Base-by-base conservation (phyloP, 2,113 vertebrate species). In the Dicaeum eximium region DNA sequence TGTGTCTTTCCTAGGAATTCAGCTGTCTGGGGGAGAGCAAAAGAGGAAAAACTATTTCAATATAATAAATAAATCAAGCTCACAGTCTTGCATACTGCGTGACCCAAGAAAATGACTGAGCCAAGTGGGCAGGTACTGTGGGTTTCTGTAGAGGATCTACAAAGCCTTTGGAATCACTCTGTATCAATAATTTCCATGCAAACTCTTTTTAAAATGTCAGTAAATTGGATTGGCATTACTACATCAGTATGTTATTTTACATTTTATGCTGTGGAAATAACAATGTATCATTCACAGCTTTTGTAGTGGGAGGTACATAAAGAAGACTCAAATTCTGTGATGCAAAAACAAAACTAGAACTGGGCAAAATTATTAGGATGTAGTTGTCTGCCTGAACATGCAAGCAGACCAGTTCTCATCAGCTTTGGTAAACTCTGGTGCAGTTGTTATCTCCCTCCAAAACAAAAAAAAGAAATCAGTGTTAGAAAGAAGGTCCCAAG, bases 101-200 rank as follows among this genome's bases (percentile, higher is more conserved):
- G 37, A 81, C 8, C 13, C 2, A 10, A 91, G 57, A 40, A 79
- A 87, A 71, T 27, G 15, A 56, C 27, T 64, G 56, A 73, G 38
- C 6, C 44, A 81, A 83, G 22, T 0, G 0, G 4, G 40, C 10
- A 81, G 25, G n/a, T 80, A 28, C 13, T 57, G 6, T 4, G 5
- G 4, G 5, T 44, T 91, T 60, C 62, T 82, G 23, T 7, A 64
- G 35, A 47, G 13, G 21, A 79, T 24, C 24, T 67, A 66, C 27
- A 86, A 73, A 93, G 10, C 13, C 40, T 81, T 84, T 72, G 37
- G n/a, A 79, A 48, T 61, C 28, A 53, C 10, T 67, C 2, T 51
- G 19, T 25, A 58, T 28, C 19, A 56, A 71, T 33, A 58, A 74
- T 60, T 51, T 67, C 30, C 21, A 27, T n/a, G 27, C 42, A 84